Evolutionary conservation across 2,888 invertebrate genomes (phyloP).

Genomic region (Clistopyga incitator): DNA sequence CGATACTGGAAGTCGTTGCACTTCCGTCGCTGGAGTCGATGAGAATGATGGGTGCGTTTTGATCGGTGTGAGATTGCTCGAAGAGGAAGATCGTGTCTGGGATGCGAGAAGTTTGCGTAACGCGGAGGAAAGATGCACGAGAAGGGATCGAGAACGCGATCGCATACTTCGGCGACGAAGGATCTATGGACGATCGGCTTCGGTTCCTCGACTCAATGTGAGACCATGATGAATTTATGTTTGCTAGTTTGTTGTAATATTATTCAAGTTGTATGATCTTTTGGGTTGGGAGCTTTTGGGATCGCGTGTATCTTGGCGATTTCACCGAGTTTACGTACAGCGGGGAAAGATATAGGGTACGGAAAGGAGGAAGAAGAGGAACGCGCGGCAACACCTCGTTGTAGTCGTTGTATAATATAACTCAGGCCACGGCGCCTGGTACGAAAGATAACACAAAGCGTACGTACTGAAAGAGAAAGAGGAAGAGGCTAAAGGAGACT

Average conservation of each 20-base stretch:
- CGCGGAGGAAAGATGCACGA: slow-evolving; percentile 77
- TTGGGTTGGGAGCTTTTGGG: neutral
- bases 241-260: neutral
- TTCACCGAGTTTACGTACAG: neutral
- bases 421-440: slow-evolving; percentile 56
- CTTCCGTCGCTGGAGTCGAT: slow-evolving; percentile 69
- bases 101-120: slow-evolving; percentile 68
- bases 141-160: slow-evolving; percentile 82
- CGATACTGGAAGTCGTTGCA: slow-evolving; percentile 63
- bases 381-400: slow-evolving; percentile 7
- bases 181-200: slow-evolving; percentile 83
- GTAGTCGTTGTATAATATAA: slow-evolving; percentile 7
- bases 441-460: slow-evolving; percentile 50
- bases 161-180: slow-evolving; percentile 81
- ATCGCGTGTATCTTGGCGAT: slow-evolving; percentile 46
- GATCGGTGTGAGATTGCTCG: slow-evolving; percentile 76
- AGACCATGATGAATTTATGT: slow-evolving; percentile 68
- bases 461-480: slow-evolving; percentile 29
- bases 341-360: neutral
- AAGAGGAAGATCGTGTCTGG: slow-evolving; percentile 64
- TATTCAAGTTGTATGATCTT: slow-evolving; percentile 1
- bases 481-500: slow-evolving; percentile 11
- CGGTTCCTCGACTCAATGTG: slow-evolving; percentile 83
- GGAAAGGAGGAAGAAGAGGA: slow-evolving; percentile 39
- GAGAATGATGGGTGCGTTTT: slow-evolving; percentile 80